A percentile compares a stretch with the other conserved stretches of the same genome.
Conservation (phyloP, 1,140 invertebrate species). For the Zelostemma sp. region DNA sequence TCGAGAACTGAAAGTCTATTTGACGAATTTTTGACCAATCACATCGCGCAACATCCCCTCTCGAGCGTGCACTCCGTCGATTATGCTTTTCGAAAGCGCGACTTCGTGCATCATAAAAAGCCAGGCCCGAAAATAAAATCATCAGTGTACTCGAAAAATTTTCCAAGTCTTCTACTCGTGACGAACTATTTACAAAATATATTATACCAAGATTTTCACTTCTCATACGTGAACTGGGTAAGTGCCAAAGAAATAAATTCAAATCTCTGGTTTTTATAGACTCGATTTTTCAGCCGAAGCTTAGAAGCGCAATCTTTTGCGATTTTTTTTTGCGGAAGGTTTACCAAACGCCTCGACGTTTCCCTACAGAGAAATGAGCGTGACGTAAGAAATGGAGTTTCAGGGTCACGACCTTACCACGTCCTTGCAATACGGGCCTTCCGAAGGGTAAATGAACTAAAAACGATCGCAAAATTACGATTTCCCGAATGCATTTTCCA, state of each 20-base stretch:
- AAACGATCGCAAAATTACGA: too few relatives aligned
- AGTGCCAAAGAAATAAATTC: too few relatives aligned
- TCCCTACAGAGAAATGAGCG: constrained; percentile 75
- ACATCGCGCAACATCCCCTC: too few relatives aligned
- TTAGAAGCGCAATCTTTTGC: constrained; percentile 72
- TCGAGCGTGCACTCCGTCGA: too few relatives aligned
- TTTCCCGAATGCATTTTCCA: constrained; percentile 5
- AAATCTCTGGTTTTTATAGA: constrained; percentile 1
- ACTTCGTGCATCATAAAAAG: too few relatives aligned
- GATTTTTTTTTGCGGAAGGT: constrained; percentile 80
- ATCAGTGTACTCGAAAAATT: too few relatives aligned
- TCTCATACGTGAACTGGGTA: constrained; percentile 57
- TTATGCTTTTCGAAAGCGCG: too few relatives aligned
- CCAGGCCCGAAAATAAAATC: too few relatives aligned
- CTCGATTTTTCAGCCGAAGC: constrained; percentile 49
- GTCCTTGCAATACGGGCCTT: constrained; percentile 80
- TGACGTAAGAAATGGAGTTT: constrained; percentile 71
- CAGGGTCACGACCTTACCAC: constrained; percentile 70
- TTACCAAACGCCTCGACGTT: constrained; percentile 81
- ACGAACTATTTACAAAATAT: too few relatives aligned
- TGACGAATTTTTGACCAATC: too few relatives aligned
- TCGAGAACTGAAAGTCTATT: too few relatives aligned
- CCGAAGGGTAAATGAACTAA: constrained; percentile 80
- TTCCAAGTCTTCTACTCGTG: too few relatives aligned
- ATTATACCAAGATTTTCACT: constrained; percentile 57